These are phyloP conservation scores for Cynopterus brachyotis DNA, from an alignment of 2,113 vertebrate genomes.

Conservation along the genomic window DNA sequence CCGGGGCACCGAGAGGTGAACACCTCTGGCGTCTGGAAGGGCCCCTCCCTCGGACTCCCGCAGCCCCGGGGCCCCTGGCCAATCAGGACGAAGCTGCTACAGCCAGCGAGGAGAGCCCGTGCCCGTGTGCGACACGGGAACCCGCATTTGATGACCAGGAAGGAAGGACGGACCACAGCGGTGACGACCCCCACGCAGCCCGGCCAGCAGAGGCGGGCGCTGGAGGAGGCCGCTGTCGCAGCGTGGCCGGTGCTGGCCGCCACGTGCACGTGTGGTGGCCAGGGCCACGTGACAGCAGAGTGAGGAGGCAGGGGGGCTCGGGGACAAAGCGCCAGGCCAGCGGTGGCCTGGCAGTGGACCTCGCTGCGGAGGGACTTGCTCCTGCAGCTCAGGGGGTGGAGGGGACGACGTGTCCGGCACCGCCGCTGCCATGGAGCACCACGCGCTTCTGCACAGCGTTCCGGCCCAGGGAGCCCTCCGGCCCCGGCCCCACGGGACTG, in stretches of 20 bases:
- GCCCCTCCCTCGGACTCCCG: neutral
- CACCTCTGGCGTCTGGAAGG: neutral
- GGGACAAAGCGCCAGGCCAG: neutral
- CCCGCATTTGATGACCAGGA: neutral
- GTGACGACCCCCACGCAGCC: neutral
- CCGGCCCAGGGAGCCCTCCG: neutral
- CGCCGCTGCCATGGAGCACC: rapidly evolving
- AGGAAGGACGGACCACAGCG: neutral
- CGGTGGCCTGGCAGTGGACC: neutral
- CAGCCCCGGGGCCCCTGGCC: neutral
- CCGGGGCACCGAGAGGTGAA: rapidly evolving
- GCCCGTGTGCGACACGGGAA: rapidly evolving
- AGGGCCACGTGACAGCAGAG: neutral
- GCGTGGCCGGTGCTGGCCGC: neutral
- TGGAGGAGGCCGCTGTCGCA: neutral
- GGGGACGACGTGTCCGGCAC: neutral
- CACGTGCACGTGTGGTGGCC: rapidly evolving
- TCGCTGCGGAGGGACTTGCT: neutral
- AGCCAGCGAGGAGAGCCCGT: neutral
- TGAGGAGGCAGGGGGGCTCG: neutral
- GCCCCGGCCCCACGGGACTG: neutral
- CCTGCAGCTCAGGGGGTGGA: neutral
- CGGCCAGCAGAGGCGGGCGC: too few species aligned
- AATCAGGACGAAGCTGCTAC: neutral
- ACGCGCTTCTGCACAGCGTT: neutral